Evolutionary conservation across 2,113 vertebrate species (phyloP).

Genomic region (Nymphicus hollandicus): DNA sequence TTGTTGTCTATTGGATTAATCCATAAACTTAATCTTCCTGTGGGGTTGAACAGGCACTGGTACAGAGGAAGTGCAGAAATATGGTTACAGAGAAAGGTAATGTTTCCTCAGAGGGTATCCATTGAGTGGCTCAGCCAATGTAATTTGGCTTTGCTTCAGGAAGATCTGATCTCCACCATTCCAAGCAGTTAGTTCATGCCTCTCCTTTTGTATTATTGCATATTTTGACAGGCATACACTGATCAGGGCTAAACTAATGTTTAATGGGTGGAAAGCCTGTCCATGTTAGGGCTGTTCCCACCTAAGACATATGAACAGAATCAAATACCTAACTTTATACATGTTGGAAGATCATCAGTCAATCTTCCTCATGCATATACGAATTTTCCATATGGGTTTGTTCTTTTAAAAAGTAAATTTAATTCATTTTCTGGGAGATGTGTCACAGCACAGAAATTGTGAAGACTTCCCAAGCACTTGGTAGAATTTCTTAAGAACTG

Average conservation of each 20-base stretch:
- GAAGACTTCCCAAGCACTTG: neutral
- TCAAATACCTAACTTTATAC: neutral
- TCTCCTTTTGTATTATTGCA: neutral
- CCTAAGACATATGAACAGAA: neutral
- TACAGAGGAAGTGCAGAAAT: neutral
- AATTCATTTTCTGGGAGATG: neutral
- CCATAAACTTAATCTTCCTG: neutral
- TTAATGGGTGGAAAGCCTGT: neutral
- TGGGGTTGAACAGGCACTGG: neutral
- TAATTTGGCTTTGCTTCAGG: neutral
- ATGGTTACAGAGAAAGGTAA: neutral
- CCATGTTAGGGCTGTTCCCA: neutral
- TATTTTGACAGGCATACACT: neutral
- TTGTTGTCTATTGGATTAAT: neutral
- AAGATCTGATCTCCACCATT: neutral
- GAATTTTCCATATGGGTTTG: neutral
- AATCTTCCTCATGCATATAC: neutral
- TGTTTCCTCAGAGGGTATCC: neutral
- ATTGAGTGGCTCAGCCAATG: fast-evolving
- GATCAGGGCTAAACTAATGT: neutral
- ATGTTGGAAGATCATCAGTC: neutral
- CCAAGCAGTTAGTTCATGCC: neutral
- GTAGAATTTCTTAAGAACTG: neutral
- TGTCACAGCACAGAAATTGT: neutral
- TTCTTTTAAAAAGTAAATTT: neutral